phyloP scores from a whole-genome alignment of 1,140 invertebrate species.

The Phymastichus coffea region DNA sequence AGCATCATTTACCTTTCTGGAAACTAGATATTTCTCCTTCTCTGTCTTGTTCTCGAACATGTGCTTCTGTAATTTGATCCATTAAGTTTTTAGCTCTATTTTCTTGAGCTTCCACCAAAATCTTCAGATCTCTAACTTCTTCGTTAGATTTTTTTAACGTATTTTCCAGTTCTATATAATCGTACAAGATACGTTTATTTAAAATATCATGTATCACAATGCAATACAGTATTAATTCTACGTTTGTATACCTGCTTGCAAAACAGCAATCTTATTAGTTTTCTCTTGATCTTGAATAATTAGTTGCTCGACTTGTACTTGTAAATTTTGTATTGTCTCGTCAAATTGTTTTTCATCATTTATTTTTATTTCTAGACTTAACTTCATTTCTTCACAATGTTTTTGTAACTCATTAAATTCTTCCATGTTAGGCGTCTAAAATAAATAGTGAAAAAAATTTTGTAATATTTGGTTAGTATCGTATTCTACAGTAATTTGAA shows the following conservation, averaged over 20 bases:
- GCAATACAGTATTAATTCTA: no score
- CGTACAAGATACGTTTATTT: no score
- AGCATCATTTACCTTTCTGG: conserved; percentile 24
- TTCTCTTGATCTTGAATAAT: conserved; percentile 27
- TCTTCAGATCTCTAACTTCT: background rate
- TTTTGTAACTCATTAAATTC: conserved; percentile 6
- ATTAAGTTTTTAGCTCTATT: conserved; percentile 7
- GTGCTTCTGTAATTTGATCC: background rate
- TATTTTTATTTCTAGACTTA: conserved; percentile 1
- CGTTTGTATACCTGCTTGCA: conserved; percentile 29
- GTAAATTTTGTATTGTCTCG: conserved; percentile 5
- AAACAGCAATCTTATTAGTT: conserved; percentile 25
- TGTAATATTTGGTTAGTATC: no score
- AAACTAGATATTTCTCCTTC: conserved; percentile 27
- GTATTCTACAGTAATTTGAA: background rate
- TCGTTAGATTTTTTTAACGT: conserved; percentile 2
- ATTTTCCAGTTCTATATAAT: background rate
- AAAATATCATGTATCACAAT: no score
- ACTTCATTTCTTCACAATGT: conserved; percentile 8
- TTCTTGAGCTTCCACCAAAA: conserved; percentile 5
- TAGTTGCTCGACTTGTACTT: conserved; percentile 5
- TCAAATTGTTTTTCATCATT: conserved; percentile 4
- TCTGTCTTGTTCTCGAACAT: conserved; percentile 20
- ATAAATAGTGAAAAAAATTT: no score
- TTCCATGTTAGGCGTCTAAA: background rate